Evolutionary conservation across 1,140 invertebrate species (phyloP).

Genomic region (Pseudomyrmex gracilis): DNA sequence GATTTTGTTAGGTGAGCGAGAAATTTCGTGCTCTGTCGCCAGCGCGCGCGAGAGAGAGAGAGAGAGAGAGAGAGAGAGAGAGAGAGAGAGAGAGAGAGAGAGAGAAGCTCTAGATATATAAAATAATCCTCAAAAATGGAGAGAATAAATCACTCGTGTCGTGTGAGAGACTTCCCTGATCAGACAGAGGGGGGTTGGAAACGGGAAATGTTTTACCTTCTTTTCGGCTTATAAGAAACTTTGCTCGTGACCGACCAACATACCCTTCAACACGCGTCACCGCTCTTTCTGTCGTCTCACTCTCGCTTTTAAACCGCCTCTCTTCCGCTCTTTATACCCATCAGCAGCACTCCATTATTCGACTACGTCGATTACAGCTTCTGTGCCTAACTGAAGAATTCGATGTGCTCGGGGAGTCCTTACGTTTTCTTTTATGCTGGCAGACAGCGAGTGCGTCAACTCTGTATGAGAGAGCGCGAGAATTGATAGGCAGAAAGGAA

Average conservation of each 20-base stretch:
- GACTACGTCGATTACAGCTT: conserved; percentile 72
- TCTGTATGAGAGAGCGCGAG: conserved; percentile 15
- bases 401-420: conserved; percentile 62
- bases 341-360: conserved; percentile 72
- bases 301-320: conserved; percentile 51
- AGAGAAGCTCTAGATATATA: conserved; percentile 65
- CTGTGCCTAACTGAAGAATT: conserved; percentile 70
- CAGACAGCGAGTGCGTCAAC: conserved; percentile 54
- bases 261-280: conserved; percentile 53
- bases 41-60: not conserved
- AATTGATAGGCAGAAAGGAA: conserved; percentile 68
- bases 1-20: conserved; percentile 17
- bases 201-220: conserved; percentile 71
- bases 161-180: conserved; percentile 75
- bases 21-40: too few species aligned
- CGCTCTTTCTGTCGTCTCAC: conserved; percentile 7
- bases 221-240: conserved; percentile 71
- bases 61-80: not conserved
- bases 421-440: conserved; percentile 51
- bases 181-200: conserved; percentile 68
- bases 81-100: not conserved
- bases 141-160: conserved; percentile 74
- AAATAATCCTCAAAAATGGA: conserved; percentile 76
- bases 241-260: conserved; percentile 50
- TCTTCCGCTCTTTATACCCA: conserved; percentile 62